Percentiles rank a stretch among this genome's conserved stretches.
Conservation (phyloP, 2,888 invertebrate genomes). For the Chaitophorus viminalis region DNA sequence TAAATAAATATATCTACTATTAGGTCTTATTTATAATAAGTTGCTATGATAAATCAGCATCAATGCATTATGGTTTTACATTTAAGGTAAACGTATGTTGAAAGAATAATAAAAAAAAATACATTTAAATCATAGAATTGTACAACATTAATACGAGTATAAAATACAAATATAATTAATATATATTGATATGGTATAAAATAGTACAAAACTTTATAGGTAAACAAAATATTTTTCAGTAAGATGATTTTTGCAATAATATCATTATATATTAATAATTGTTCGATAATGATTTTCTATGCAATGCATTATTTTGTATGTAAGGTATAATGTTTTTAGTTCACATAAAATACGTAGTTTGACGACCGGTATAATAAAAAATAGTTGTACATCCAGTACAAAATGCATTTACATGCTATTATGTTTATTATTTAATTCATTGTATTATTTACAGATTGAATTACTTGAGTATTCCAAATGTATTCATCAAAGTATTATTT, state of each 20-base stretch:
- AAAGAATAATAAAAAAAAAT: not conserved
- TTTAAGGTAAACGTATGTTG: too few relatives aligned
- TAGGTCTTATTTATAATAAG: not conserved
- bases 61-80: too few relatives aligned
- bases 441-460: not conserved
- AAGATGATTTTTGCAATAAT: too few relatives aligned
- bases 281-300: not conserved
- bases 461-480: not conserved
- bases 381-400: not conserved
- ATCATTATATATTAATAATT: not conserved
- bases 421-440: constrained; percentile 5
- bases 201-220: too few relatives aligned
- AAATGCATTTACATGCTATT: not conserved
- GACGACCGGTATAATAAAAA: not conserved
- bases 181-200: too few relatives aligned
- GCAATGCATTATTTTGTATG: not conserved
- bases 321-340: not conserved
- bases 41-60: not conserved
- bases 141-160: too few relatives aligned
- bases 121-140: not conserved
- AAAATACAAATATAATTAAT: too few relatives aligned
- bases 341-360: not conserved
- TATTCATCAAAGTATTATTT: not conserved
- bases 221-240: too few relatives aligned
- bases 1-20: not conserved